phyloP scores from a whole-genome alignment of 2,888 invertebrate species.

The Microctonus brassicae region DNA sequence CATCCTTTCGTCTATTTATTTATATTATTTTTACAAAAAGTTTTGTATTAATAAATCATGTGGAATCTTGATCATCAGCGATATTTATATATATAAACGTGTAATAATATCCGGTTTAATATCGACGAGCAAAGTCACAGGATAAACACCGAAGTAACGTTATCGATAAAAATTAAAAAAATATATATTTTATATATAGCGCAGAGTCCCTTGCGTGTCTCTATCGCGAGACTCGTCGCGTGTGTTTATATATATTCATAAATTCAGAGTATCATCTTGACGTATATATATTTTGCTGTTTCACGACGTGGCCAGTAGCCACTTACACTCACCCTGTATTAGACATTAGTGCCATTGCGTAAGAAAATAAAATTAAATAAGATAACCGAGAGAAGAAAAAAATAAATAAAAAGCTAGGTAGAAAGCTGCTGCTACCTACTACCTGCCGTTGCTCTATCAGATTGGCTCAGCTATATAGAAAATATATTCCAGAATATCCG shows the following conservation, averaged over 20 bases:
- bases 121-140: neutral
- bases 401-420: neutral
- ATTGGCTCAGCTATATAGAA: conserved; percentile 12
- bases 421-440: neutral
- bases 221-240: neutral
- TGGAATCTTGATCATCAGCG: conserved; percentile 19
- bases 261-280: neutral
- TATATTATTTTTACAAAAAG: too few species aligned
- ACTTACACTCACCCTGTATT: neutral
- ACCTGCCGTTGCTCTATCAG: conserved; percentile 8
- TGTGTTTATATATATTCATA: neutral
- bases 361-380: conserved; percentile 2
- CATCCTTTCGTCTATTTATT: too few species aligned
- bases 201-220: neutral
- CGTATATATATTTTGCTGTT: conserved; percentile 7
- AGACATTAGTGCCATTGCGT: neutral
- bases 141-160: conserved; percentile 26
- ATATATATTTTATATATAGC: neutral
- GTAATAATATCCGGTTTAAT: conserved; percentile 33
- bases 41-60: conserved; percentile 33
- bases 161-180: conserved; percentile 20
- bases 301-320: neutral
- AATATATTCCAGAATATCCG: conserved; percentile 31
- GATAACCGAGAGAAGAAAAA: neutral
- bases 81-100: neutral